Percentiles rank a stretch among this genome's conserved stretches.
These are phyloP conservation scores for Hoplostethus atlanticus DNA, from an alignment of 2,797 vertebrate genomes.

Conservation along the genomic window DNA sequence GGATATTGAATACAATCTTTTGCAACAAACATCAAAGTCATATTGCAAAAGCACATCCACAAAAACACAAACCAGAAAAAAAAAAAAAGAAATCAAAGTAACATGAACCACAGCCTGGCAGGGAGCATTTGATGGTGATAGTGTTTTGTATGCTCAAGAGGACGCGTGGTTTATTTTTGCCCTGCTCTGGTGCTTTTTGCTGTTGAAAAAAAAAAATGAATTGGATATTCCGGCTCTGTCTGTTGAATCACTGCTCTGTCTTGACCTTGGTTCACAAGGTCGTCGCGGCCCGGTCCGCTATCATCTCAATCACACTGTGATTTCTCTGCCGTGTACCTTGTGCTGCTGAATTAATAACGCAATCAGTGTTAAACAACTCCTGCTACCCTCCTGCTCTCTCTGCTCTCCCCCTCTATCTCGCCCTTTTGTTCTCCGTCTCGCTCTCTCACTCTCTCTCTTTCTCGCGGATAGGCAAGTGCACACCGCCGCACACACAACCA, in stretches of 20 bases:
- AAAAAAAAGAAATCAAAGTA: background rate
- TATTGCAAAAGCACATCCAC: background rate
- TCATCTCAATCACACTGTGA: constrained; percentile 61
- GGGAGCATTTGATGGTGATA: background rate
- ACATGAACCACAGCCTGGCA: background rate
- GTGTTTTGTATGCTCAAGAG: constrained; percentile 3
- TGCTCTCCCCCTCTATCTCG: constrained; percentile 37
- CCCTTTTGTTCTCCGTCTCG: background rate
- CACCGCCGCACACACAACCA: background rate
- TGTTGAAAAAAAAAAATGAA: constrained; percentile 15
- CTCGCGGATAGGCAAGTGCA: constrained; percentile 15
- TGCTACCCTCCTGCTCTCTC: constrained; percentile 27
- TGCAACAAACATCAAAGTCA: too few relatives aligned
- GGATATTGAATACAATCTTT: too few relatives aligned
- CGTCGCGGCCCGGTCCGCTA: constrained; percentile 32
- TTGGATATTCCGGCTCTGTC: constrained; percentile 38
- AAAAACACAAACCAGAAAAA: background rate
- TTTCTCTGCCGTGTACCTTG: constrained; percentile 45
- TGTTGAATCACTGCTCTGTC: constrained; percentile 36
- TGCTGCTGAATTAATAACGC: constrained; percentile 71
- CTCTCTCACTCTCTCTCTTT: background rate
- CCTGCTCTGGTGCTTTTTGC: background rate
- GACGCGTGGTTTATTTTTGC: constrained; percentile 30
- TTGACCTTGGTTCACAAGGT: constrained; percentile 69
- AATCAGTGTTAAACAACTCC: constrained; percentile 65